These are phyloP conservation scores for Drosophila neonasuta DNA, from an alignment of 2,888 invertebrate genomes.

Conservation along the genomic window DNA sequence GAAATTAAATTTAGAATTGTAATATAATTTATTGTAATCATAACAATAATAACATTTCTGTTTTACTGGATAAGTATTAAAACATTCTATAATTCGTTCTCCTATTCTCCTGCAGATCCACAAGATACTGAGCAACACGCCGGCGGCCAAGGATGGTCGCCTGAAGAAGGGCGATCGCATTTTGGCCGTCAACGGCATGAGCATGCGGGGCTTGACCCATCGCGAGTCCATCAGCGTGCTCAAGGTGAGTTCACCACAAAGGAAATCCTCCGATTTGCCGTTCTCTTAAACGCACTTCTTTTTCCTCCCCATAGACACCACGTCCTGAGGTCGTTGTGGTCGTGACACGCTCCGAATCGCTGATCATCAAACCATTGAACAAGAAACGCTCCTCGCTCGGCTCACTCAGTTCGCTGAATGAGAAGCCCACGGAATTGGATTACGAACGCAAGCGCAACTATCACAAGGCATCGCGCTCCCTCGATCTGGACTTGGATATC, in stretches of 20 bases:
- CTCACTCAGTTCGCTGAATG: conserved; percentile 81
- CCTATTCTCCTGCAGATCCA: conserved; percentile 86
- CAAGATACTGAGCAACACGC: conserved; percentile 92
- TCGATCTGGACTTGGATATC: conserved; percentile 81
- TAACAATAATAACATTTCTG: too few relatives aligned
- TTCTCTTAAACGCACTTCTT: too few relatives aligned
- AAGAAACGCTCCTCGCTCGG: conserved; percentile 82
- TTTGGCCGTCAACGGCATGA: conserved; percentile 92
- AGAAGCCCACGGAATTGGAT: conserved; percentile 80
- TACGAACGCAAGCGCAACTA: conserved; percentile 81
- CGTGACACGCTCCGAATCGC: conserved; percentile 85
- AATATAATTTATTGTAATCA: too few relatives aligned
- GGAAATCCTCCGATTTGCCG: not conserved
- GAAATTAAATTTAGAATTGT: too few relatives aligned
- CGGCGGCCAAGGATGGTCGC: conserved; percentile 93
- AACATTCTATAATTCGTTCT: too few relatives aligned
- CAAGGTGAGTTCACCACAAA: conserved; percentile 85
- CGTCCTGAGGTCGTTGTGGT: conserved; percentile 90
- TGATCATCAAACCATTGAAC: conserved; percentile 79
- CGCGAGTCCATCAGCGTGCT: conserved; percentile 93
- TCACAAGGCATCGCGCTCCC: conserved; percentile 81
- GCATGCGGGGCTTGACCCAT: conserved; percentile 92
- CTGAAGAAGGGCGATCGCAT: conserved; percentile 94
- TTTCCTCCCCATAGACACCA: conserved; percentile 85
- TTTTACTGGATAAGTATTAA: too few relatives aligned